Percentiles rank a stretch among this genome's conserved stretches.
These are phyloP conservation scores for Eidolon helvum DNA, from an alignment of 2,113 vertebrate genomes.

Conservation along the genomic window DNA sequence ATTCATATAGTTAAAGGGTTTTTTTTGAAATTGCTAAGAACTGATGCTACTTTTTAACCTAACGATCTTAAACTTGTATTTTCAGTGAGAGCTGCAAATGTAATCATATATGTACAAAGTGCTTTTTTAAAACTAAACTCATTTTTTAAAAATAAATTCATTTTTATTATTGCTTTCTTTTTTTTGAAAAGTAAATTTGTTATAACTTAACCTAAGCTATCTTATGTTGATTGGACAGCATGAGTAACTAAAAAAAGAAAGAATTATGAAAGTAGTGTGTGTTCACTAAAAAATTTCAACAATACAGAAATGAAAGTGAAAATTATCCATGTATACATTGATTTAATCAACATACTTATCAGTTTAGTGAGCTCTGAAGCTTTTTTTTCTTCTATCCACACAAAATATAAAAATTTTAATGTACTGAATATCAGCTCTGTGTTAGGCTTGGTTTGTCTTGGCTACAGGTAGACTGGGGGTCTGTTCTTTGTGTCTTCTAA, in stretches of 20 bases:
- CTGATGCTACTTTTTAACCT: not conserved
- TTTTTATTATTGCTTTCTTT: not conserved
- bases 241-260: not conserved
- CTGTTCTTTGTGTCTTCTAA: not conserved
- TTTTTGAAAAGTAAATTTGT: not conserved
- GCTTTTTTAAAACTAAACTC: not conserved
- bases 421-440: not conserved
- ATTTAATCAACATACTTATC: not conserved
- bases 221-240: not conserved
- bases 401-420: not conserved
- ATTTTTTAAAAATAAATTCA: not conserved
- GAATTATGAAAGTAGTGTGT: not conserved
- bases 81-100: not conserved
- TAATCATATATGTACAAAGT: not conserved
- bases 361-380: not conserved
- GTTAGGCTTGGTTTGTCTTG: not conserved
- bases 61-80: constrained; percentile 12
- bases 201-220: not conserved
- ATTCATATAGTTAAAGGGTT: not conserved
- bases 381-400: not conserved
- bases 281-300: not conserved
- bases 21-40: constrained; percentile 1
- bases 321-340: not conserved
- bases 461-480: not conserved
- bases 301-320: not conserved